Evolutionary conservation across 2,113 vertebrate genomes (phyloP).

Genomic region (Machaerirhynchus nigripectus): DNA sequence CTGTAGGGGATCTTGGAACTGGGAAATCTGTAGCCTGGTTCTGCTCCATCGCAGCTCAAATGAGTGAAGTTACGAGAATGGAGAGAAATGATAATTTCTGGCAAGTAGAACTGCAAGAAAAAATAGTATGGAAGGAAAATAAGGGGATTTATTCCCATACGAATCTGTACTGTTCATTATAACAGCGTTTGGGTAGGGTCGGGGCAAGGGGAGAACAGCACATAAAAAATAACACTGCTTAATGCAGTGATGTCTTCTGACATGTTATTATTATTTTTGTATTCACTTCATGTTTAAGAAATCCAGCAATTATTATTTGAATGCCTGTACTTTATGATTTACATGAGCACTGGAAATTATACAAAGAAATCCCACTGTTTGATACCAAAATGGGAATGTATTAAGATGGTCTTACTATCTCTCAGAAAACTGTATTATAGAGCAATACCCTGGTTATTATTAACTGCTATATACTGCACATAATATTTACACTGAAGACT

Average conservation of each 20-base stretch:
- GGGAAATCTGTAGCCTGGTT: neutral
- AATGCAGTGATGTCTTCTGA: neutral
- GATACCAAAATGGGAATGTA: neutral
- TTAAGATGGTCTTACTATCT: neutral
- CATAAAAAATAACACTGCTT: neutral
- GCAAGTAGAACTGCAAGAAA: neutral
- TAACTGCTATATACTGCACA: neutral
- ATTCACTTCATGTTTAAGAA: neutral
- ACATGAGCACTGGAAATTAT: neutral
- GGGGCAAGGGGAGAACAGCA: fast-evolving
- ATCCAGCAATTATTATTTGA: neutral
- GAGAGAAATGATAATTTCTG: neutral
- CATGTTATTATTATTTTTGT: neutral
- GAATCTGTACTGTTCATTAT: neutral
- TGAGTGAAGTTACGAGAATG: neutral
- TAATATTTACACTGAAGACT: neutral
- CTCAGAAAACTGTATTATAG: neutral
- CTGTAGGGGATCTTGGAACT: neutral
- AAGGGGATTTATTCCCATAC: neutral
- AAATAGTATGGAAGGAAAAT: neutral
- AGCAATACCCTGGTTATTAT: neutral
- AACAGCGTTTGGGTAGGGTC: neutral
- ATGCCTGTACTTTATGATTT: neutral
- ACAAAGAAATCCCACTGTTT: neutral
- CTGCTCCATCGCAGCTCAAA: neutral